These are phyloP conservation scores for Pogonognathellus flavescens DNA, from an alignment of 1,140 invertebrate species.

Conservation along the genomic window DNA sequence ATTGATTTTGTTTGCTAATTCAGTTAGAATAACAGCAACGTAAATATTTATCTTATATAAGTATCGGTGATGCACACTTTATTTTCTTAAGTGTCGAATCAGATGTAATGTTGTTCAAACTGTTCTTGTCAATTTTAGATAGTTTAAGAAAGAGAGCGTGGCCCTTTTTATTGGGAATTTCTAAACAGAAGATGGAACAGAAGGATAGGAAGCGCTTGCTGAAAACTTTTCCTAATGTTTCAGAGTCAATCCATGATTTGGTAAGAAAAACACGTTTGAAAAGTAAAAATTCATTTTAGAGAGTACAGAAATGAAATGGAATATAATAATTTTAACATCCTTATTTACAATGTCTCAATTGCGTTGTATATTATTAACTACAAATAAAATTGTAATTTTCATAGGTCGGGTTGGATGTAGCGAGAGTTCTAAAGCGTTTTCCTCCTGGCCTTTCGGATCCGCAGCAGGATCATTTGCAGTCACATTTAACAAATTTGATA, in stretches of 20 bases:
- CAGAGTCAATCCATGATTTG: constrained; percentile 59
- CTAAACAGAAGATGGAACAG: constrained; percentile 52
- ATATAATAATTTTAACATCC: no score
- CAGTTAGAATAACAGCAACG: no score
- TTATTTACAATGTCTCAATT: no score
- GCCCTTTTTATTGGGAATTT: constrained; percentile 61
- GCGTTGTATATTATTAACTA: no score
- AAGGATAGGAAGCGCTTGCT: constrained; percentile 32
- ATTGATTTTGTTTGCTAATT: no score
- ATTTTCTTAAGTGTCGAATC: no score
- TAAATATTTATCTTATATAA: no score
- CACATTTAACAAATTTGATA: constrained; percentile 60
- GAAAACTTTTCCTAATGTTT: constrained; percentile 50
- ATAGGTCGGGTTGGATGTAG: constrained; percentile 64
- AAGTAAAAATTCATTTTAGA: no score
- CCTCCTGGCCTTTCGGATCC: constrained; percentile 65
- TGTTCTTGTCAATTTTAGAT: constrained; percentile 62
- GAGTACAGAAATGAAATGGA: no score
- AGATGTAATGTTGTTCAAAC: no score
- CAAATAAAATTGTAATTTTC: no score
- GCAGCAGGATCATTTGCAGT: constrained; percentile 65
- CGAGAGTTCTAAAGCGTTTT: constrained; percentile 65
- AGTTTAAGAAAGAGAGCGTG: constrained; percentile 61
- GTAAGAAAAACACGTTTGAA: constrained; percentile 50
- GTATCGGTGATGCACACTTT: no score